Conservation (phyloP, 2,113 vertebrate species). For the Cichladusa arquata region DNA sequence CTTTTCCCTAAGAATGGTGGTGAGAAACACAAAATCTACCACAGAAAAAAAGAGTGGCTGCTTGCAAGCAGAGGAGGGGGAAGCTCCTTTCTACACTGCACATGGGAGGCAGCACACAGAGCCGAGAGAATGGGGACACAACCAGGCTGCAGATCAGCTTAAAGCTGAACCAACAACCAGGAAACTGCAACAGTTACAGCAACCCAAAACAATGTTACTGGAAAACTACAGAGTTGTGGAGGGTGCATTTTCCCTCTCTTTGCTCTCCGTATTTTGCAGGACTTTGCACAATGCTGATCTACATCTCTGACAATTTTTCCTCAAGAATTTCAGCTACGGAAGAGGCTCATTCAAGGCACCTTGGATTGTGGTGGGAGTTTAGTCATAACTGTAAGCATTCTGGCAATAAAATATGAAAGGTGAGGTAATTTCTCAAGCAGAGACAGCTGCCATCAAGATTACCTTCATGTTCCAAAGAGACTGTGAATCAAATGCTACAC, state of each 20-base stretch:
- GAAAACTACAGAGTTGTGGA: background rate
- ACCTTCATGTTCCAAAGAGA: background rate
- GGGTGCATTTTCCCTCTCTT: background rate
- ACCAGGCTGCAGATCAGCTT: background rate
- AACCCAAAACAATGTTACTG: background rate
- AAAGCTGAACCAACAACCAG: background rate
- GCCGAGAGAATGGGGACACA: accelerated
- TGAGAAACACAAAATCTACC: background rate
- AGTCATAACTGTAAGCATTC: background rate
- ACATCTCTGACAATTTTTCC: background rate
- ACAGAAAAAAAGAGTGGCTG: background rate
- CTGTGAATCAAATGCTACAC: background rate
- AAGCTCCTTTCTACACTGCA: background rate
- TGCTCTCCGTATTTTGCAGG: background rate
- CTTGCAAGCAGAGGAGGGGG: background rate
- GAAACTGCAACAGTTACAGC: background rate
- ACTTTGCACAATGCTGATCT: background rate
- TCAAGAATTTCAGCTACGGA: background rate
- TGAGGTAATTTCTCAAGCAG: background rate
- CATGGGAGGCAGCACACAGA: background rate
- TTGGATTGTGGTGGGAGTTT: background rate
- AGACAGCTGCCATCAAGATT: background rate
- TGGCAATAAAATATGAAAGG: background rate
- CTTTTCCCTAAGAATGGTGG: background rate
- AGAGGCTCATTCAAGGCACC: background rate